Percentiles rank a stretch among this genome's conserved stretches.
These are phyloP conservation scores for Paramuricea clavata DNA, from an alignment of 92 coral and sea anemone genomes.

Conservation along the genomic window DNA sequence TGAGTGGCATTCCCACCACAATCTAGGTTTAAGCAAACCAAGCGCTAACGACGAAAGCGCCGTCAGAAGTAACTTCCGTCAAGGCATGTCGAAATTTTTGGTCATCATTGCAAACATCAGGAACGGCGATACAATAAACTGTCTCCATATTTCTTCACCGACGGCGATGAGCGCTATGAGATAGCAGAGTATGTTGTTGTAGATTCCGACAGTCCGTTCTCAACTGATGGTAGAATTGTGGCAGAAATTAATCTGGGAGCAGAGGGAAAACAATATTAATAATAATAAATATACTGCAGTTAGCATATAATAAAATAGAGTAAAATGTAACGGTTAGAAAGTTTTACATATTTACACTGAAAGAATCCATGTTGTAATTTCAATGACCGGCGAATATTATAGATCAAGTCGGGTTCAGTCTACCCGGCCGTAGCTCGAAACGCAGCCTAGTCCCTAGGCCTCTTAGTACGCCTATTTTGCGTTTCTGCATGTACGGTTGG, in stretches of 20 bases:
- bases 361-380: too few relatives aligned
- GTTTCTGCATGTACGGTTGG: too few relatives aligned
- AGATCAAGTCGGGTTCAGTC: too few relatives aligned
- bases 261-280: background rate
- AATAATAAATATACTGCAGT: too few relatives aligned
- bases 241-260: background rate
- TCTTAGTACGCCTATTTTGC: too few relatives aligned
- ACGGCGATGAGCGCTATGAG: background rate
- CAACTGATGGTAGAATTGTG: background rate
- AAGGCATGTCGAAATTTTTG: conserved; percentile 76
- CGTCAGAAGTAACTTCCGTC: conserved; percentile 74
- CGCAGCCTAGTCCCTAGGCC: too few relatives aligned
- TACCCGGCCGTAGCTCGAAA: too few relatives aligned
- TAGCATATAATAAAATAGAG: too few relatives aligned
- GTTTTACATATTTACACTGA: too few relatives aligned
- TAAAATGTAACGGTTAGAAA: too few relatives aligned
- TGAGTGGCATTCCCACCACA: conserved; percentile 96
- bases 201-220: conserved; percentile 8
- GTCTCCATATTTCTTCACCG: conserved; percentile 39
- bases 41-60: conserved; percentile 80
- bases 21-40: conserved; percentile 71
- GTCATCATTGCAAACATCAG: conserved; percentile 81
- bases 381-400: too few relatives aligned
- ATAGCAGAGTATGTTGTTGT: conserved; percentile 13
- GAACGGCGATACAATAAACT: background rate